A percentile compares a stretch with the other conserved stretches of the same genome.
phyloP scores from a whole-genome alignment of 2,888 invertebrate genomes.

The Drosophila conformis region DNA sequence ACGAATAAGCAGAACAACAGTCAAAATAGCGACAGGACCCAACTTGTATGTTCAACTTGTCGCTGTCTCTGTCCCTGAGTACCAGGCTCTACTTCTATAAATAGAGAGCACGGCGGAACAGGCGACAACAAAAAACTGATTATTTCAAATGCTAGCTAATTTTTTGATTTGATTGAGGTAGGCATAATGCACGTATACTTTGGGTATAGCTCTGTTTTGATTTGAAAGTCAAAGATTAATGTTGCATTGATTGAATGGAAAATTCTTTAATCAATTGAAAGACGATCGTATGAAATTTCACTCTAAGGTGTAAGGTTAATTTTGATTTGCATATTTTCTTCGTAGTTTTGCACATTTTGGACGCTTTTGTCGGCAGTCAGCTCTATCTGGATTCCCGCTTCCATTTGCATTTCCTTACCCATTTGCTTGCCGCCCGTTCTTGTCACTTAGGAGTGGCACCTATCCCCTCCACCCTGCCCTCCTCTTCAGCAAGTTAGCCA shows the following conservation, averaged over 20 bases:
- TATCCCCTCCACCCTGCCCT: neutral
- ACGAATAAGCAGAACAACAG: conserved; percentile 31
- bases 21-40: conserved; percentile 42
- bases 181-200: neutral
- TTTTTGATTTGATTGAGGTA: neutral
- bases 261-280: neutral
- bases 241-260: neutral
- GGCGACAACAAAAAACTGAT: conserved; percentile 35
- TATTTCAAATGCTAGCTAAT: neutral
- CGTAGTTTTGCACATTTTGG: conserved; percentile 1
- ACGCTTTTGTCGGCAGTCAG: conserved; percentile 43
- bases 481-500: conserved; percentile 18
- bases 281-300: neutral
- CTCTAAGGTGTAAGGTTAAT: neutral
- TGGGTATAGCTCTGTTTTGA: neutral
- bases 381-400: conserved; percentile 18
- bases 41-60: conserved; percentile 35
- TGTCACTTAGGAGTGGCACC: conserved; percentile 33
- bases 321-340: neutral
- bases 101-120: conserved; percentile 11
- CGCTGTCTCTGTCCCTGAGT: conserved; percentile 8
- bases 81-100: conserved; percentile 12
- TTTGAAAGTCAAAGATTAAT: neutral
- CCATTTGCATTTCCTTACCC: conserved; percentile 15
- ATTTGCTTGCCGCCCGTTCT: neutral